Base-by-base conservation (phyloP, 2,113 vertebrate species). In the Gymnogyps californianus region DNA sequence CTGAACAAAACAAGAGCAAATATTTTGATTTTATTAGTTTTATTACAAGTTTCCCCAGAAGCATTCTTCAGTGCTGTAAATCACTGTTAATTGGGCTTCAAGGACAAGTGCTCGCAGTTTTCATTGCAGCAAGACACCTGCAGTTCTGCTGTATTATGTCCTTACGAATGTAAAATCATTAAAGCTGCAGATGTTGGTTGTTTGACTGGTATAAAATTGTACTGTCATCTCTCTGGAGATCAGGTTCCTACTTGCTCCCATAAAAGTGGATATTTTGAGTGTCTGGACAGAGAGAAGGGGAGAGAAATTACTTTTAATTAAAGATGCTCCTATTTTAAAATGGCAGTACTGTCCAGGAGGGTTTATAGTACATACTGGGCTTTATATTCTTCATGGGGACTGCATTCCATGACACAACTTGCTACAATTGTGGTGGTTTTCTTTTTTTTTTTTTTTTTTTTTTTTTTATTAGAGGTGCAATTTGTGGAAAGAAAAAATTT, bases 21-120 rank as follows among this genome's bases (percentile, higher is more conserved):
- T 91, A 89, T 83, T 95, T 90, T 72, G 29, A n/a, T 94, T 96
- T 65, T 93, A 82, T 87, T 97, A 55, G 78, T 85, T 93, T 85
- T 94, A 69, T 93, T 84, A 52, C 13, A 29, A 6, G 42, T 72
- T 93, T 85, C 29, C 81, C 44, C 61, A 54, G 55, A 77, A 87
- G 54, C 54, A 25, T 94, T 96, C 34, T 86, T 72, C 62, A 59
- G 38, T 72, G 78, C 78, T 90, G 78, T 91, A 96, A 94, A 97
- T 91, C 71, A 78, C 55, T 77, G 46, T 11, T 94, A 80, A 93
- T 83, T 77, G 13, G 89, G 67, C 84, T 93, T 47, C 9, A 18
- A 87, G 66, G 71, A 80, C 49, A 70, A 66, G 55, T 51, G 66
- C 71, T 83, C 88, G 91, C 58, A n/a, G 70, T 86, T 85, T 82